Evolutionary conservation across 2,797 vertebrate genomes (phyloP), one percentile per base, ranked within the genome.

Genomic region (Sebastiscus tertius): DNA sequence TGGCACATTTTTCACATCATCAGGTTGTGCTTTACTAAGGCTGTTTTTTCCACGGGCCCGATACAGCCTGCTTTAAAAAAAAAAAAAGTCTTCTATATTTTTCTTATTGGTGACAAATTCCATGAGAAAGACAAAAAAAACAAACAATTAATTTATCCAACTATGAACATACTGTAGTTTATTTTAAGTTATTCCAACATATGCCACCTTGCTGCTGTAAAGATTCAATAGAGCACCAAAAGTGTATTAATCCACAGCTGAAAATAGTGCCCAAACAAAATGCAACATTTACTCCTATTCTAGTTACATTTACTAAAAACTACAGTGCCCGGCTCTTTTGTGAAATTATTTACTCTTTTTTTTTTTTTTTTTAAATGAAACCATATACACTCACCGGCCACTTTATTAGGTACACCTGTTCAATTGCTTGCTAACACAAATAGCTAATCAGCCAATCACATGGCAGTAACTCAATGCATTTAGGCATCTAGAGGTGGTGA

Each of bases 11-110:
- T 59, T 18, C 14, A 62, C 2, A 12, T 69, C 18, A 12, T 54
- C 12, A 24, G 22, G 59, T 27, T 27, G 39, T 34, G 26, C 2
- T 46, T 75, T 29, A 33, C n/a, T 46, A n/a, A 16, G 14, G 54
- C 8, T 4, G 8, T 7, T 56, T 34, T 54, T 52, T n/a, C 1
- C 16, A 2, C 10, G 0, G 39, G n/a, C 6, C 34, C 1, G n/a
- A 9, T 64, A 31, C 39, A 16, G 11, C 8, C n/a, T 34, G 42
- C 18, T 54, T 49, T 34, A 16, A 77, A 58, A 34, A 39, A 34
- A 67, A 58, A 59, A n/a, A 3, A 56, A 24, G 18, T 46, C 5
- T 18, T 49, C 36, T 46, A 46, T 46, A 46, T 46, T 46, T 46
- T 31, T 20, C 0, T 60, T 10, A 60, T 24, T 22, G 11, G 22